Evolutionary conservation across 2,113 vertebrate species (phyloP).

Genomic region (Todiramphus chloris): DNA sequence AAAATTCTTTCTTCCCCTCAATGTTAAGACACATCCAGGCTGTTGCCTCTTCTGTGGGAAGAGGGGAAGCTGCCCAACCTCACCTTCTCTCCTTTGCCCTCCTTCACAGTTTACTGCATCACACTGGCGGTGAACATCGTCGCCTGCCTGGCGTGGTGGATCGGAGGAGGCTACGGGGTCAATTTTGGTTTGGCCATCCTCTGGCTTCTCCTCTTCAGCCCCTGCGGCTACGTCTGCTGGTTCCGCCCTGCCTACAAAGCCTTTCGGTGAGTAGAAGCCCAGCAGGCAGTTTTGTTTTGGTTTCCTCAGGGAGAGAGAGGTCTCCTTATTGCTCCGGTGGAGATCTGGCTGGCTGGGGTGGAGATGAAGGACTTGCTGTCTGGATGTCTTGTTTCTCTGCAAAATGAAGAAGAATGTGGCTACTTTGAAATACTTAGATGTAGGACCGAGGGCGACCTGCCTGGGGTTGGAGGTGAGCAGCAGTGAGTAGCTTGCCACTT

Average conservation of each 20-base stretch:
- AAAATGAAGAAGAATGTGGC: not conserved
- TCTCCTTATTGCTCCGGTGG: not conserved
- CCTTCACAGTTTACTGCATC: conserved; percentile 85
- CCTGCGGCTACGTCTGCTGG: conserved; percentile 92
- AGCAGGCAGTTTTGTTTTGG: accelerated
- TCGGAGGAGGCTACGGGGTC: conserved; percentile 74
- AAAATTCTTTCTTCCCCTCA: not conserved
- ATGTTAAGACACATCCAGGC: not conserved
- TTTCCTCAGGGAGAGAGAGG: not conserved
- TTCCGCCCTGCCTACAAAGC: conserved; percentile 95
- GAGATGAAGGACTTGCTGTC: not conserved
- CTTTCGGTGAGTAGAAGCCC: conserved; percentile 80
- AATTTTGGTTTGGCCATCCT: conserved; percentile 91
- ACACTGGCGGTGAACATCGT: conserved; percentile 85
- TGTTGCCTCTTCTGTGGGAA: accelerated
- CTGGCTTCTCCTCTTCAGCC: conserved; percentile 91
- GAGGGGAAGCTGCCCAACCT: accelerated
- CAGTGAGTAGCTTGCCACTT: not conserved
- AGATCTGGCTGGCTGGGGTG: not conserved
- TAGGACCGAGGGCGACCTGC: not conserved
- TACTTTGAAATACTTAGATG: not conserved
- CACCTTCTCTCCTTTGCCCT: not conserved
- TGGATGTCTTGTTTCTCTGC: not conserved
- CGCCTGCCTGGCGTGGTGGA: conserved; percentile 94
- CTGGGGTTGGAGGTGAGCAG: not conserved